Percentiles rank a stretch among this genome's conserved stretches.
These are phyloP conservation scores for Oxyteleia sp. DNA, from an alignment of 2,888 invertebrate species.

Conservation along the genomic window DNA sequence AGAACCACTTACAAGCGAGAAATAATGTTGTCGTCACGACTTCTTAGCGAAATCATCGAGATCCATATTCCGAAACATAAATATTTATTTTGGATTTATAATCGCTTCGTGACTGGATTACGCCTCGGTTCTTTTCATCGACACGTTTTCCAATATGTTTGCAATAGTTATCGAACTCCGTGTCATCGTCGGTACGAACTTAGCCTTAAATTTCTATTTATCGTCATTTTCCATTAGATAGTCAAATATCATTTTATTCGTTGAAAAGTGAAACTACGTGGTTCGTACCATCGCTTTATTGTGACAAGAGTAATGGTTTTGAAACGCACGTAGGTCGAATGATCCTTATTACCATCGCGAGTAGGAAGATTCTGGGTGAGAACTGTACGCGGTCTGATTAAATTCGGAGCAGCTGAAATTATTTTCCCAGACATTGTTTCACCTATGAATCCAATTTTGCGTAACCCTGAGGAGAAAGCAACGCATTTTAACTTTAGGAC, in stretches of 20 bases:
- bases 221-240: conserved; percentile 14
- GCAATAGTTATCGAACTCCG: conserved; percentile 26
- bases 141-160: conserved; percentile 47
- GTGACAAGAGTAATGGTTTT: conserved; percentile 46
- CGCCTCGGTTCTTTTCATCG: conserved; percentile 19
- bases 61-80: conserved; percentile 17
- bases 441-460: conserved; percentile 69
- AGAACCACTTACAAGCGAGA: conserved; percentile 23
- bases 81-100: conserved; percentile 42
- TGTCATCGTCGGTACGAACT: neutral
- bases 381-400: conserved; percentile 59
- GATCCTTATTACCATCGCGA: conserved; percentile 59
- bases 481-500: conserved; percentile 48
- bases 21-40: conserved; percentile 36
- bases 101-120: conserved; percentile 38
- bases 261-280: conserved; percentile 36
- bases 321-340: conserved; percentile 38
- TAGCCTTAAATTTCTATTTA: neutral
- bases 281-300: conserved; percentile 4
- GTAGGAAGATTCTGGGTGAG: conserved; percentile 55
- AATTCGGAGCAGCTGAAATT: conserved; percentile 53
- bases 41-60: conserved; percentile 16
- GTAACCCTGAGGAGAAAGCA: conserved; percentile 68
- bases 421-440: conserved; percentile 71
- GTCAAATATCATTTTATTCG: conserved; percentile 18